A percentile compares a stretch with the other conserved stretches of the same genome.
These are phyloP conservation scores for Diogma glabrata DNA, from an alignment of 2,888 invertebrate species.

Conservation along the genomic window DNA sequence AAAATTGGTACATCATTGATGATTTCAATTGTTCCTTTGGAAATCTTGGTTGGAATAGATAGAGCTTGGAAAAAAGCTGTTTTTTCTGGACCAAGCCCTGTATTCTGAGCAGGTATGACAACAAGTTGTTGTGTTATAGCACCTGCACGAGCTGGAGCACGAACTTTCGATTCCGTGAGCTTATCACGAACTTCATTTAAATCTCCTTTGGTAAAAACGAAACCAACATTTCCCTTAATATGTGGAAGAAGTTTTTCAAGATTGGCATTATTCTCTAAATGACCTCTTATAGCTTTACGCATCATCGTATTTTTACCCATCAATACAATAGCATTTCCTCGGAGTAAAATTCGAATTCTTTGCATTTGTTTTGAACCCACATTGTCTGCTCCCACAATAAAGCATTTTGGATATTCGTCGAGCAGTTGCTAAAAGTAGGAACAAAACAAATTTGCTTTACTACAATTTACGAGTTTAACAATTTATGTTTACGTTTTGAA, in stretches of 20 bases:
- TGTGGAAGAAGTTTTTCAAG: constrained; percentile 91
- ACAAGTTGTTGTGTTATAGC: constrained; percentile 95
- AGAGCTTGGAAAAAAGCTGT: constrained; percentile 99
- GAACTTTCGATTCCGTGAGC: constrained; percentile 90
- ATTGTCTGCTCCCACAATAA: constrained; percentile 99
- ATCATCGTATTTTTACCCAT: constrained; percentile 99
- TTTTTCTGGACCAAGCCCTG: constrained; percentile 97
- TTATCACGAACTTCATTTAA: constrained; percentile 83
- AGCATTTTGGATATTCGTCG: constrained; percentile 98
- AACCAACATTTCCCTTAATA: constrained; percentile 95
- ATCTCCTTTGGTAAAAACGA: constrained; percentile 96
- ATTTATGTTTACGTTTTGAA: too few species aligned
- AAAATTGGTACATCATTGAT: constrained; percentile 88
- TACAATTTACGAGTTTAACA: too few species aligned
- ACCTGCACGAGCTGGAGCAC: constrained; percentile 95
- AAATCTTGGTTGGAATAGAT: constrained; percentile 98
- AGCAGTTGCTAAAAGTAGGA: constrained; percentile 63
- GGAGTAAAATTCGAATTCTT: constrained; percentile 90
- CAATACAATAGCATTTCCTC: constrained; percentile 80
- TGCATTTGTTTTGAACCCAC: constrained; percentile 99
- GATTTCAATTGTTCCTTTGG: constrained; percentile 99
- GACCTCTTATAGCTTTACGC: constrained; percentile 97
- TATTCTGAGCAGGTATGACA: constrained; percentile 97
- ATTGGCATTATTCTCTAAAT: constrained; percentile 85
- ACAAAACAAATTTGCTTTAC: too few species aligned